phyloP scores from a whole-genome alignment of 2,113 vertebrate genomes.

The Cairina moschata region DNA sequence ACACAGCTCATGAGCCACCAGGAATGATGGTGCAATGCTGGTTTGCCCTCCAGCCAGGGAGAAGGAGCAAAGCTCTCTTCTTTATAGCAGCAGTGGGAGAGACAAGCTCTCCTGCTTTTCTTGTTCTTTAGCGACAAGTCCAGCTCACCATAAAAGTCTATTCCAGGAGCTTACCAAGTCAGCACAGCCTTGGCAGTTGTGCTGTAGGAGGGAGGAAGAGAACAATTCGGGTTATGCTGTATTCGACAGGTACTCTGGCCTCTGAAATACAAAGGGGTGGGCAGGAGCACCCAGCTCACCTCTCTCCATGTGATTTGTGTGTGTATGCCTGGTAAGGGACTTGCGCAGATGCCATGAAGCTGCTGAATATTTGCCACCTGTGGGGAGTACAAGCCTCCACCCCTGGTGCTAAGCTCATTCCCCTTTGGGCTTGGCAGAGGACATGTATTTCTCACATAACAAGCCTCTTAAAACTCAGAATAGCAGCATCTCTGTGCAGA shows the following conservation, averaged over 20 bases:
- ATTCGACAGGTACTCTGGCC: not conserved
- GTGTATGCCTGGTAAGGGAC: not conserved
- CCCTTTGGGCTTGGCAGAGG: constrained; percentile 29
- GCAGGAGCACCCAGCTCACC: not conserved
- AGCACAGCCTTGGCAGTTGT: not conserved
- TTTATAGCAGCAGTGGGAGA: not conserved
- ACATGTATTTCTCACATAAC: not conserved
- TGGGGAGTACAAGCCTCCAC: constrained; percentile 7
- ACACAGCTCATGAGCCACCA: not conserved
- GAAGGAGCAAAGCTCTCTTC: constrained; percentile 11
- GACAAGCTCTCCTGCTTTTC: not conserved
- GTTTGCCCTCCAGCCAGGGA: constrained; percentile 7
- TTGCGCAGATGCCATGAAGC: not conserved
- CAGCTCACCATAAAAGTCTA: not conserved
- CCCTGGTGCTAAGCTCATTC: constrained; percentile 1
- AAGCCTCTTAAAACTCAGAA: not conserved
- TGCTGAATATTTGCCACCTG: constrained; percentile 2
- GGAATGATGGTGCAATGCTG: constrained; percentile 2
- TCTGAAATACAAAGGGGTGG: not conserved
- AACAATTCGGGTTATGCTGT: not conserved
- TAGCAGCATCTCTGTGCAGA: not conserved
- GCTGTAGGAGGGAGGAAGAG: not conserved
- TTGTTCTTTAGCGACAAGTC: not conserved
- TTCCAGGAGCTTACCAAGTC: not conserved
- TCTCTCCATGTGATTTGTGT: not conserved